A percentile compares a stretch with the other conserved stretches of the same genome.
Conservation (phyloP, 2,888 invertebrate genomes). For the Caenorhabditis sp. region DNA sequence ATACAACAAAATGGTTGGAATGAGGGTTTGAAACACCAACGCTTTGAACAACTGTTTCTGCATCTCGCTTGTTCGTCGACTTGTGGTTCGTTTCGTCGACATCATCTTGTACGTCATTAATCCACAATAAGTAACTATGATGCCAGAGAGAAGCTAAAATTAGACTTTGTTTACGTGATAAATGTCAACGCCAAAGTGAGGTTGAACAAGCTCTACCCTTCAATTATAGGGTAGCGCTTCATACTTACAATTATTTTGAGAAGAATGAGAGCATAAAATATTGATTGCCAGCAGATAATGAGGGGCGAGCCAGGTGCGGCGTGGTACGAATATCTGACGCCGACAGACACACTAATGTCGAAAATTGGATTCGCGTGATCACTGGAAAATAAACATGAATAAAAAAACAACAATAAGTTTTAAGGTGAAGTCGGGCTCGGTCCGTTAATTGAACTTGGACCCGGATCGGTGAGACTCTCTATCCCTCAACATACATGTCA, state of each 20-base stretch:
- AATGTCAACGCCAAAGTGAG: not conserved
- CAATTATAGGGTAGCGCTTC: no score
- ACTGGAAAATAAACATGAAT: not conserved
- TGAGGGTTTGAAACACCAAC: not conserved
- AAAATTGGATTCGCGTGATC: not conserved
- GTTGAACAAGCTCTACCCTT: not conserved
- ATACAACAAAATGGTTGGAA: not conserved
- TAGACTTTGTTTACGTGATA: not conserved
- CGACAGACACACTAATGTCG: not conserved
- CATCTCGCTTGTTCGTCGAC: not conserved
- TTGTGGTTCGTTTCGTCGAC: not conserved
- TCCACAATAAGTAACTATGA: not conserved
- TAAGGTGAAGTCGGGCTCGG: no score
- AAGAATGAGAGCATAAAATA: not conserved
- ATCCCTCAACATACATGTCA: not conserved
- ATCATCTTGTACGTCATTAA: not conserved
- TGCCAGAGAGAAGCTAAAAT: not conserved
- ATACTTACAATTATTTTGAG: not conserved
- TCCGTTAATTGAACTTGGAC: no score
- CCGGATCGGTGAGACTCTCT: no score
- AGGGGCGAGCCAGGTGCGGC: no score
- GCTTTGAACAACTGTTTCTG: constrained; percentile 7
- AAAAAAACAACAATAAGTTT: no score
- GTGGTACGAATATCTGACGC: not conserved
- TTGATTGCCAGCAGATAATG: not conserved